Evolutionary conservation across 1,140 invertebrate genomes (phyloP).

Genomic region (Octopus bimaculoides): DNA sequence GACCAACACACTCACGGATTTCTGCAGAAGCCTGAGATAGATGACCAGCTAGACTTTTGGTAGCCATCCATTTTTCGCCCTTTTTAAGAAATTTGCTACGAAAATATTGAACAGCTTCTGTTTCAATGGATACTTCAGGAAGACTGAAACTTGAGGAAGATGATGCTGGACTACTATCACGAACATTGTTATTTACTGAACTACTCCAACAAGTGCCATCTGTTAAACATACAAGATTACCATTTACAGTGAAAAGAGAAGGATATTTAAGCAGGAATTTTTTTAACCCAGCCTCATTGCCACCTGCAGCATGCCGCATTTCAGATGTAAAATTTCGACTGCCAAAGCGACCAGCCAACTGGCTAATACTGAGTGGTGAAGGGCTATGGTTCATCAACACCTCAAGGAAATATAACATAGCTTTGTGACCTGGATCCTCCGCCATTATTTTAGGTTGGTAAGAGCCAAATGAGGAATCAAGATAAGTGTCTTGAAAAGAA

Average conservation of each 20-base stretch:
- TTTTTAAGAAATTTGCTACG: constrained; percentile 51
- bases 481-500: not conserved
- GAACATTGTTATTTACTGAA: constrained; percentile 48
- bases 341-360: constrained; percentile 57
- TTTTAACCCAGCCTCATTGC: constrained; percentile 57
- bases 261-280: constrained; percentile 58
- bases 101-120: constrained; percentile 59
- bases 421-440: constrained; percentile 57
- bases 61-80: constrained; percentile 56
- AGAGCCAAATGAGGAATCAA: not conserved
- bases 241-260: constrained; percentile 57
- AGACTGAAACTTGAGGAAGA: constrained; percentile 39
- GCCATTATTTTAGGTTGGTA: constrained; percentile 42
- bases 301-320: constrained; percentile 56
- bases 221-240: constrained; percentile 52
- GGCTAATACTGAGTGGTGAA: constrained; percentile 52
- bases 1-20: constrained; percentile 57
- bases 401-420: constrained; percentile 59
- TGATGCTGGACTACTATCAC: constrained; percentile 45
- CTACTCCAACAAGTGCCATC: constrained; percentile 40
- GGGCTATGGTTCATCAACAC: constrained; percentile 56
- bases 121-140: constrained; percentile 54
- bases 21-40: constrained; percentile 55
- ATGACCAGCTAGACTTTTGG: constrained; percentile 57
- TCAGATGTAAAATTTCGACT: constrained; percentile 57